phyloP scores from a whole-genome alignment of 2,888 invertebrate species.

The Acanthopleura granulata region DNA sequence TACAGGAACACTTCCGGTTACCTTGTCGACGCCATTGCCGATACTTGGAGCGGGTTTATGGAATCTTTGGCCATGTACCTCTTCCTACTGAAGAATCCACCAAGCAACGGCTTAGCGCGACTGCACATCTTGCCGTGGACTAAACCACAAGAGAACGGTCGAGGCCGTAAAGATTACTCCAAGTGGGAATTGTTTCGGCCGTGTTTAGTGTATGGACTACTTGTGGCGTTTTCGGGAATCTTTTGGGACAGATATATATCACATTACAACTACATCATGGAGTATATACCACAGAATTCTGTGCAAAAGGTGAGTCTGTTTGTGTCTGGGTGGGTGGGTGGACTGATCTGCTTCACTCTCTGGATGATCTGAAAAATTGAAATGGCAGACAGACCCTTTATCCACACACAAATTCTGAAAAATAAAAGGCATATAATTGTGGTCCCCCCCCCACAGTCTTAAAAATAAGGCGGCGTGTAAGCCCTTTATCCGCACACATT shows the following conservation, averaged over 20 bases:
- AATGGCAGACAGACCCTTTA: too few species aligned
- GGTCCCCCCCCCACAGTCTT: too few species aligned
- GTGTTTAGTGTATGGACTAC: slow-evolving; percentile 49
- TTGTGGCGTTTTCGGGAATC: slow-evolving; percentile 46
- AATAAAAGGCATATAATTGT: too few species aligned
- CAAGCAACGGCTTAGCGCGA: slow-evolving; percentile 18
- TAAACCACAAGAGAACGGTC: slow-evolving; percentile 17
- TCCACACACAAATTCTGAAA: too few species aligned
- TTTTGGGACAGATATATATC: slow-evolving; percentile 53
- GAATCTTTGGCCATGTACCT: slow-evolving; percentile 70
- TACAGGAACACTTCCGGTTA: slow-evolving; percentile 83
- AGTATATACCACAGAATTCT: slow-evolving; percentile 21
- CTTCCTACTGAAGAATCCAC: slow-evolving; percentile 43
- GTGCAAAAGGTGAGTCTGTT: slow-evolving; percentile 1
- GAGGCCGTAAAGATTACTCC: slow-evolving; percentile 3
- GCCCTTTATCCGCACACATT: too few species aligned
- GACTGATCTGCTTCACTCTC: too few species aligned
- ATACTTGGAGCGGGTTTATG: slow-evolving; percentile 76
- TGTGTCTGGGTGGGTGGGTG: too few species aligned
- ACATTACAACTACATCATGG: slow-evolving; percentile 43
- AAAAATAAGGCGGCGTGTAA: too few species aligned
- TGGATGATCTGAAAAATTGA: too few species aligned
- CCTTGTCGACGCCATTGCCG: slow-evolving; percentile 86
- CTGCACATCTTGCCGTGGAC: slow-evolving; percentile 25
- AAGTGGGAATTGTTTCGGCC: slow-evolving; percentile 44